Evolutionary conservation across 2,113 vertebrate genomes (phyloP), one percentile per base, ranked within the genome.

Genomic region (Acanthochromis polyacanthus): DNA sequence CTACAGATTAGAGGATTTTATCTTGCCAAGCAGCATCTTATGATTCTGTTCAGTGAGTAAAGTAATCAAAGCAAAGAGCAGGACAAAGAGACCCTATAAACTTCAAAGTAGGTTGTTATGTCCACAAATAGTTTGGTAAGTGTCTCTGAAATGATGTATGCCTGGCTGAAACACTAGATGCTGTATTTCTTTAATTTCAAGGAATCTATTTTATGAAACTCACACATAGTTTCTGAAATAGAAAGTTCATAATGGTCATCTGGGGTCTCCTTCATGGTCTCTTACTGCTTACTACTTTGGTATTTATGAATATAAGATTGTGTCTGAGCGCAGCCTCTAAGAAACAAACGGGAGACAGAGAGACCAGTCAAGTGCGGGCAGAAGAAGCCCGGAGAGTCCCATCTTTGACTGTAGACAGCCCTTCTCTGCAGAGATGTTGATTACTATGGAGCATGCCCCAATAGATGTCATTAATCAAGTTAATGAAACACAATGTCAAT

Each of bases 401-500:
- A 80, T 81, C 52, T 74, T 64, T 56, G 79, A 71, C 69, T 80
- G 71, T 61, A 83, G 86, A 84, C 85, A 77, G 61, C 53, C 46
- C 78, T 69, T 85, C 78, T 75, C 71, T 69, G 83, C 82, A 82
- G 83, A 90, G 89, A 89, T 78, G 85, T 89, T 91, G 84, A 93
- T 93, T 89, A 91, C 79, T 83, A 80, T 81, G 80, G 86, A 86
- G 82, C 83, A 43, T 58, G 73, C 71, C 91, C 81, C 90, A 84
- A 84, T 86, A 91, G 87, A 86, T 78, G 85, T 78, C 86, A 92
- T 93, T 91, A 91, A 92, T 94, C 92, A 93, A 90, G 82, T 91
- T 94, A 93, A 93, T 92, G 91, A 93, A 93, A 93, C 77, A 82
- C 87, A 86, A 82, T 90, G 92, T 91, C 92, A 90, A 92, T 93